Evolutionary conservation across 2,888 invertebrate species (phyloP), one percentile per base, ranked within the genome.

Genomic region (Leucania comma): DNA sequence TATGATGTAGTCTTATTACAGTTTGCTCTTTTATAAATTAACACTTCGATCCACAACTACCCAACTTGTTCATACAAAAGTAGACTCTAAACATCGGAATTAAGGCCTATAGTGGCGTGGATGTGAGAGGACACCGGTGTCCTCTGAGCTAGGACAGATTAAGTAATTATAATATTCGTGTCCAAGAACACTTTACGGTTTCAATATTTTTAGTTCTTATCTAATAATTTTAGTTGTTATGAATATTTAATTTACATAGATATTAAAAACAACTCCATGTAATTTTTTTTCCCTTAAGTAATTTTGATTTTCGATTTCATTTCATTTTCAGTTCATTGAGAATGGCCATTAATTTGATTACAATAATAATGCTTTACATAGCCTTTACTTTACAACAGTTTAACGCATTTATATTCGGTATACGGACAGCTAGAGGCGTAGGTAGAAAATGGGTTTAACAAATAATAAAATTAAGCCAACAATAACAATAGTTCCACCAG

Each of bases 1-100:
- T 75, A 72, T 32, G n/a, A 32, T 3, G 24, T 66, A 14, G 75
- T 75, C 1, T 17, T 72, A 0, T 58, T 72, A 24, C 72, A 75
- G 46, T 75, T 59, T 72, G 17, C 42, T 32, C 9, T 24, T 32
- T 5, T 69, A 12, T 69, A 42, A 60, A 32, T 51, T 29, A 22
- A 46, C n/a, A n/a, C n/a, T n/a, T n/a, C n/a, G n/a, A n/a, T n/a
- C n/a, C n/a, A n/a, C n/a, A n/a, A n/a, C n/a, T n/a, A n/a, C n/a
- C n/a, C n/a, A n/a, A n/a, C n/a, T n/a, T 4, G 4, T n/a, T n/a
- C n/a, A n/a, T n/a, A n/a, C n/a, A n/a, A n/a, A n/a, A n/a, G n/a
- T n/a, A n/a, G n/a, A n/a, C n/a, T n/a, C n/a, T n/a, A n/a, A n/a
- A n/a, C n/a, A n/a, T n/a, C n/a, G n/a, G n/a, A n/a, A n/a, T n/a